Evolutionary conservation across 2,113 vertebrate genomes (phyloP).

Genomic region (Diglossa brunneiventris): DNA sequence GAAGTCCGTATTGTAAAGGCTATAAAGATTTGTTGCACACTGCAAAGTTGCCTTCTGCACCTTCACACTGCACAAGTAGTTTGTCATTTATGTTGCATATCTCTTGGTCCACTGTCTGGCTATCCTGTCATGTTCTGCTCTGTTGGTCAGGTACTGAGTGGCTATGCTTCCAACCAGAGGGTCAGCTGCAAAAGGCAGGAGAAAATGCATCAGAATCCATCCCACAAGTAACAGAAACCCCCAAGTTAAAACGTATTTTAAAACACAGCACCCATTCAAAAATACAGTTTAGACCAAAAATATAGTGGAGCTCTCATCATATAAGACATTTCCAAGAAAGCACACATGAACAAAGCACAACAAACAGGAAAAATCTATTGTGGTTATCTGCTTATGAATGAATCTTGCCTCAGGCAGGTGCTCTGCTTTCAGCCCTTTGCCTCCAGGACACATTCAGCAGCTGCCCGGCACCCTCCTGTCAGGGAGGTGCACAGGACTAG

Average conservation of each 20-base stretch:
- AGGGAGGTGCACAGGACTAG: neutral
- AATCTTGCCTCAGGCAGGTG: neutral
- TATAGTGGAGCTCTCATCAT: neutral
- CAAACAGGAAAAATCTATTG: neutral
- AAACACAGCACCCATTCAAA: neutral
- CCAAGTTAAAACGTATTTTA: neutral
- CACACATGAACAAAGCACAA: neutral
- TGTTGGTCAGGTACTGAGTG: constrained; percentile 96
- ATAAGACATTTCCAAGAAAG: neutral
- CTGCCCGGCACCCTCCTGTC: neutral
- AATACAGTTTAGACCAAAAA: neutral
- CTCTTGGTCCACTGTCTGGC: constrained; percentile 96
- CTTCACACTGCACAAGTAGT: constrained; percentile 80
- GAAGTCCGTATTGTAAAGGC: constrained; percentile 96
- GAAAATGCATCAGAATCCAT: constrained; percentile 20
- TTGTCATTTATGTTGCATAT: constrained; percentile 88
- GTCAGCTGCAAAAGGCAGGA: constrained; percentile 78
- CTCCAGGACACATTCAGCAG: fast-evolving
- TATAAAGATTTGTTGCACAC: constrained; percentile 91
- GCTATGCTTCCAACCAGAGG: constrained; percentile 94
- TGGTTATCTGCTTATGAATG: neutral
- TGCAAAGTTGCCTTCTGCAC: constrained; percentile 83
- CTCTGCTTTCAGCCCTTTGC: neutral
- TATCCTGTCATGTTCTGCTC: constrained; percentile 95
- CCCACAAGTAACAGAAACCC: neutral